Conservation (phyloP, 2,888 invertebrate species). For the Lutraria lutraria region DNA sequence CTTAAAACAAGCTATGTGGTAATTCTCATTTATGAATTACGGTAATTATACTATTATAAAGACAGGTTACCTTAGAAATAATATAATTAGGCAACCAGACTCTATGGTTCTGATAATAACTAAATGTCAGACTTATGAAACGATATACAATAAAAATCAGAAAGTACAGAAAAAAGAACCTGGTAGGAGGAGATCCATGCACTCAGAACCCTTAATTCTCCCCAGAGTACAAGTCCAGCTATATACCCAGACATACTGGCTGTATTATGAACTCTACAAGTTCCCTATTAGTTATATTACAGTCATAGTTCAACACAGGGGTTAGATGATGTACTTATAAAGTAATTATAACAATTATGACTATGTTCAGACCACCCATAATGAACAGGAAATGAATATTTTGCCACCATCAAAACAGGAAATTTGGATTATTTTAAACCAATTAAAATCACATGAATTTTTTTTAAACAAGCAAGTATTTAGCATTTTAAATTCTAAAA, state of each 20-base stretch:
- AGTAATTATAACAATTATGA: background rate
- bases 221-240: background rate
- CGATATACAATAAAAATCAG: background rate
- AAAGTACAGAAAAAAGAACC: too few relatives aligned
- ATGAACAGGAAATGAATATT: background rate
- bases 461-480: too few relatives aligned
- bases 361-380: background rate
- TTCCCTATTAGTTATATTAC: background rate
- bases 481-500: too few relatives aligned
- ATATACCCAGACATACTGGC: background rate
- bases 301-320: background rate
- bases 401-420: conserved; percentile 11
- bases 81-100: conserved; percentile 15
- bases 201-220: background rate
- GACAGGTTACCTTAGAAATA: background rate
- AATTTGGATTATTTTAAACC: background rate
- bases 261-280: background rate
- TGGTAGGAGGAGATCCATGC: background rate
- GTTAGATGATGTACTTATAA: conserved; percentile 3
- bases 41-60: background rate
- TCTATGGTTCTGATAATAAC: background rate
- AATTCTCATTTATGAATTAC: background rate
- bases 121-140: background rate
- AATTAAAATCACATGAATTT: background rate
- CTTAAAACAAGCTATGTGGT: background rate